Percentiles rank a stretch among this genome's conserved stretches.
Conservation (phyloP, 2,888 invertebrate species). For the Drosophila multiciliata region DNA sequence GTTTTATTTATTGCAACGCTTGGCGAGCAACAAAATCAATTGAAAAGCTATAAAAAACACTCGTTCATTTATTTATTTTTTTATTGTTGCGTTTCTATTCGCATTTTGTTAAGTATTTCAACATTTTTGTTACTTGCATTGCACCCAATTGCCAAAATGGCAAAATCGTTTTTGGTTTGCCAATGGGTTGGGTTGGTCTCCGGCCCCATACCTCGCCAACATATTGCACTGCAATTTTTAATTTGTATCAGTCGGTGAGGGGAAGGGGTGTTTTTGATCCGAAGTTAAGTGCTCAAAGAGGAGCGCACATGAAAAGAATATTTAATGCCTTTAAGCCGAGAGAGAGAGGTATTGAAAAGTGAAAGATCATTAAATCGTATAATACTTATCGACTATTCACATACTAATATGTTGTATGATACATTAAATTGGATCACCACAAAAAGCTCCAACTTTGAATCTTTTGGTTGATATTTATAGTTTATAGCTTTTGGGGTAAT, state of each 20-base stretch:
- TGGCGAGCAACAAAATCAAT: conserved; percentile 70
- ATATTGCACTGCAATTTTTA: conserved; percentile 31
- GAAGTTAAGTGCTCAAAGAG: conserved; percentile 14
- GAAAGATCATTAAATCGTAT: conserved; percentile 25
- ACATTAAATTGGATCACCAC: not conserved
- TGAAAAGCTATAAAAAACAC: conserved; percentile 79
- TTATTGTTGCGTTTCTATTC: conserved; percentile 62
- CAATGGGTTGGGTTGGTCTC: conserved; percentile 71
- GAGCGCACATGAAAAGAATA: conserved; percentile 30
- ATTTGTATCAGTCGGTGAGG: conserved; percentile 19
- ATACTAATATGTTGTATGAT: not conserved
- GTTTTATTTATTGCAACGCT: conserved; percentile 78
- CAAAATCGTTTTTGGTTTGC: conserved; percentile 64
- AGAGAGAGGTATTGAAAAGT: conserved; percentile 21
- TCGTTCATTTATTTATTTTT: conserved; percentile 70
- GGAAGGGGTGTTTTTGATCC: not conserved
- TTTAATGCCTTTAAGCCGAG: conserved; percentile 13
- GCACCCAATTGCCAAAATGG: conserved; percentile 79
- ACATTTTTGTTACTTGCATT: conserved; percentile 72
- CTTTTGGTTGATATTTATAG: not conserved
- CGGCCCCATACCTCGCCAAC: conserved; percentile 1
- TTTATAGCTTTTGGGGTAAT: conserved; percentile 7
- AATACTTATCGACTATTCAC: conserved; percentile 5
- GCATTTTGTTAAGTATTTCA: conserved; percentile 75
- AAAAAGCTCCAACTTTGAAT: not conserved